phyloP scores from a whole-genome alignment of 2,888 invertebrate genomes.

The Dusona sp. region DNA sequence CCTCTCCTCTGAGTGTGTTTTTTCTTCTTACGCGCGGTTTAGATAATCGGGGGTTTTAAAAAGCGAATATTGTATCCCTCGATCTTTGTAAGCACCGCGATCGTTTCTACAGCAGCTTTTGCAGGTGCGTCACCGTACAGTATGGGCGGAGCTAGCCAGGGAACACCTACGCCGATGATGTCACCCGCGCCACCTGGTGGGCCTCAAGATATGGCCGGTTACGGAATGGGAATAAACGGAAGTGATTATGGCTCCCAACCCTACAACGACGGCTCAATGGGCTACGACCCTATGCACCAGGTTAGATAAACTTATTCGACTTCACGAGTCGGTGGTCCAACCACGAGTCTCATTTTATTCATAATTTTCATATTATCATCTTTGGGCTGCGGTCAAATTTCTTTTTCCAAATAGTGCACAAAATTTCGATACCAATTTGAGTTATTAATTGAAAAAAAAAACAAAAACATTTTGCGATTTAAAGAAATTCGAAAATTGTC shows the following conservation, averaged over 20 bases:
- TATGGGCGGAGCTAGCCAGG: slow-evolving; percentile 93
- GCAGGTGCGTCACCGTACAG: slow-evolving; percentile 94
- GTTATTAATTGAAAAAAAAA: background rate
- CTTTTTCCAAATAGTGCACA: background rate
- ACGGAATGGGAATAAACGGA: slow-evolving; percentile 96
- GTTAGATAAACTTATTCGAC: slow-evolving; percentile 83
- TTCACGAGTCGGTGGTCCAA: background rate
- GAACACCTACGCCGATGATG: slow-evolving; percentile 97
- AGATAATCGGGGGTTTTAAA: slow-evolving; percentile 7
- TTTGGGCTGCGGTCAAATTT: background rate
- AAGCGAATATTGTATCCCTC: slow-evolving; percentile 75
- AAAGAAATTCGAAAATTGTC: background rate
- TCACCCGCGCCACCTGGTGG: slow-evolving; percentile 93
- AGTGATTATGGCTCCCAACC: slow-evolving; percentile 94
- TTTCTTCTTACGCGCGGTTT: background rate
- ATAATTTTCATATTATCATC: background rate
- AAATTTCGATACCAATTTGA: background rate
- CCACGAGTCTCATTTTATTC: background rate
- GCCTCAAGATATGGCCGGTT: slow-evolving; percentile 95
- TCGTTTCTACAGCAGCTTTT: slow-evolving; percentile 85
- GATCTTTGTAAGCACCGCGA: slow-evolving; percentile 84
- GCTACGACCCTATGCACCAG: slow-evolving; percentile 97
- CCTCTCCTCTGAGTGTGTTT: background rate
- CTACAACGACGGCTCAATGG: slow-evolving; percentile 95
- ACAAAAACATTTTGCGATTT: background rate